Evolutionary conservation across 2,113 vertebrate genomes (phyloP).

Genomic region (Hippocampus barbouri): DNA sequence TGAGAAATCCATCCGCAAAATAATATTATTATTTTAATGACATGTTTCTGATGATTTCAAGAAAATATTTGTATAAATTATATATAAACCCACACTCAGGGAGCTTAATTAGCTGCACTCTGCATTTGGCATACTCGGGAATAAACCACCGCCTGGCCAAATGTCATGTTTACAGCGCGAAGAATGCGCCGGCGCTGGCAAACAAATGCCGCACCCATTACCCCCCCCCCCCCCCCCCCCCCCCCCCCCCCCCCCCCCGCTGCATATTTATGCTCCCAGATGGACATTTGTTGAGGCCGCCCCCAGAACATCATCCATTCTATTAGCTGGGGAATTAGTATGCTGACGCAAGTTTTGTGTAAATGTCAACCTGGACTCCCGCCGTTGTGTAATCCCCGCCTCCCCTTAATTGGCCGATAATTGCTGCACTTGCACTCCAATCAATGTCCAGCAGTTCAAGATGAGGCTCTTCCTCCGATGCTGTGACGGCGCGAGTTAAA

Average conservation of each 20-base stretch:
- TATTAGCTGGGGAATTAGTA: conserved; percentile 22
- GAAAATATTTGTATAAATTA: too few relatives aligned
- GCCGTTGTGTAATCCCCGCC: conserved; percentile 24
- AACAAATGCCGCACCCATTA: conserved; percentile 19
- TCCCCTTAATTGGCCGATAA: conserved; percentile 20
- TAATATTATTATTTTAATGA: too few relatives aligned
- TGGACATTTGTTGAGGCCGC: conserved; percentile 22
- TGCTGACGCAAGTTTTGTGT: conserved; percentile 23
- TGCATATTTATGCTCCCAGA: conserved; percentile 32
- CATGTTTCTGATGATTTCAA: background rate
- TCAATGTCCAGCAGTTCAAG: conserved; percentile 14
- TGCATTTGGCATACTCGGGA: background rate
- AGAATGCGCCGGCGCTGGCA: background rate
- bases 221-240: too few relatives aligned
- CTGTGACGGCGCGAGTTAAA: conserved; percentile 5
- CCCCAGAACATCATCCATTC: conserved; percentile 11
- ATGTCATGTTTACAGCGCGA: conserved; percentile 23
- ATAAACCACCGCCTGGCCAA: conserved; percentile 9
- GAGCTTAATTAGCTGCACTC: background rate
- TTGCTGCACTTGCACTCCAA: conserved; percentile 29
- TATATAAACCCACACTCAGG: too few relatives aligned
- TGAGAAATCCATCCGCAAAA: too few relatives aligned
- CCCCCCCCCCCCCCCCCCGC: background rate
- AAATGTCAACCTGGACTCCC: conserved; percentile 47
- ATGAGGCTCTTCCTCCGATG: background rate